These are phyloP conservation scores for Scolopax mira DNA, from an alignment of 2,113 vertebrate species.

Conservation along the genomic window DNA sequence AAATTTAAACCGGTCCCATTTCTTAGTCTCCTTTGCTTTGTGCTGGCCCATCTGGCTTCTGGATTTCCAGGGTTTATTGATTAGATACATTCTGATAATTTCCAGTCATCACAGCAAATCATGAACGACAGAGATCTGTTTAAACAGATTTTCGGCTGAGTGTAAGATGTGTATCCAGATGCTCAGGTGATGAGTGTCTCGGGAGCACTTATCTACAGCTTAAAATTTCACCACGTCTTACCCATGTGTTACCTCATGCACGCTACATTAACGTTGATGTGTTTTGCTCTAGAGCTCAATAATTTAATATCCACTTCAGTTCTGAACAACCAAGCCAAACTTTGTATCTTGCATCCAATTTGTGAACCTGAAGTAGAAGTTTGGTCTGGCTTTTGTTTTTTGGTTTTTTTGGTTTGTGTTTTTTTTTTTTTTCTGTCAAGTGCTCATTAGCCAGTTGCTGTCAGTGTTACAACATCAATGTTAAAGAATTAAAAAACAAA, in stretches of 20 bases:
- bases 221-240: slow-evolving; percentile 1
- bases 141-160: background rate
- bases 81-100: background rate
- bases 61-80: background rate
- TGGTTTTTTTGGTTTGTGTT: too few relatives aligned
- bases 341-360: background rate
- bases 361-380: background rate
- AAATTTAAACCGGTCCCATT: background rate
- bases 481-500: background rate
- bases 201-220: background rate
- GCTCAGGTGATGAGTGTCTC: background rate
- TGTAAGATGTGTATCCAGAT: background rate
- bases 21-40: background rate
- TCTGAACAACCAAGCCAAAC: background rate
- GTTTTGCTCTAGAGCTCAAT: background rate
- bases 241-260: background rate
- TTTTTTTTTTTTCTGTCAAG: background rate
- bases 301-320: background rate
- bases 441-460: background rate
- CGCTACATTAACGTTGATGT: background rate
- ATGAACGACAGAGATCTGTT: background rate
- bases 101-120: background rate
- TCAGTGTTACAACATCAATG: background rate
- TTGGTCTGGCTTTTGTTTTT: too few relatives aligned
- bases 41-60: background rate